These are phyloP conservation scores for Acanthaster planci DNA, from an alignment of 35 echinoderm and acorn worm genomes.

Conservation along the genomic window DNA sequence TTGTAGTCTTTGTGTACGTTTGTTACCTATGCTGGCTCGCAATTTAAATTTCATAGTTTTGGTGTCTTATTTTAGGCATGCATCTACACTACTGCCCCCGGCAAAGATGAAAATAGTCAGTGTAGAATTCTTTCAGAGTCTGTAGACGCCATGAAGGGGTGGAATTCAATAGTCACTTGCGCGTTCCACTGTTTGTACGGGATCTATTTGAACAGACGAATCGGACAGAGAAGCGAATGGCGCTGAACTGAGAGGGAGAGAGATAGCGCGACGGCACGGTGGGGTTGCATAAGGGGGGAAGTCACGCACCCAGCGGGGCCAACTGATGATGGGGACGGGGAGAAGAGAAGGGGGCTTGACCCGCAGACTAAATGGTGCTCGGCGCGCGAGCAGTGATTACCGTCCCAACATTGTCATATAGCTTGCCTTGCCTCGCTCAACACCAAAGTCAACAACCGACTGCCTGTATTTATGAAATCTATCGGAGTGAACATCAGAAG, in stretches of 20 bases:
- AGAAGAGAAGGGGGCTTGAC: not conserved
- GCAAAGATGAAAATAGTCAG: too few species aligned
- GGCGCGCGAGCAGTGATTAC: not conserved
- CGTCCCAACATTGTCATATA: constrained; percentile 8
- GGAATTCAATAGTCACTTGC: constrained; percentile 4
- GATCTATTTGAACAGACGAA: constrained; percentile 20
- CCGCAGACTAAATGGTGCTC: not conserved
- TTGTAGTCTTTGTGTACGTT: too few species aligned
- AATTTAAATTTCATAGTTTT: too few species aligned
- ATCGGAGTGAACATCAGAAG: too few species aligned
- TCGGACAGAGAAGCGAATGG: constrained; percentile 24
- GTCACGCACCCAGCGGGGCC: not conserved
- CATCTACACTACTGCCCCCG: too few species aligned
- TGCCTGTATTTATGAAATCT: not conserved
- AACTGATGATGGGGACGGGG: not conserved
- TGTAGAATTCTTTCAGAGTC: too few species aligned
- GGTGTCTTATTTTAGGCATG: too few species aligned
- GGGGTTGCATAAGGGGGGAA: not conserved
- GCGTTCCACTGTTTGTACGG: not conserved
- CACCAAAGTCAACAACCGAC: constrained; percentile 2
- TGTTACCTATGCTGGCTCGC: too few species aligned
- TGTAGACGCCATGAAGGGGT: not conserved
- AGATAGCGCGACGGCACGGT: not conserved
- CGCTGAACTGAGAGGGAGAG: not conserved
- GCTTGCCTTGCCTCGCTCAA: not conserved